Evolutionary conservation across 2,797 vertebrate species (phyloP), one percentile per base, ranked within the genome.

Genomic region (Ammospiza maritima): DNA sequence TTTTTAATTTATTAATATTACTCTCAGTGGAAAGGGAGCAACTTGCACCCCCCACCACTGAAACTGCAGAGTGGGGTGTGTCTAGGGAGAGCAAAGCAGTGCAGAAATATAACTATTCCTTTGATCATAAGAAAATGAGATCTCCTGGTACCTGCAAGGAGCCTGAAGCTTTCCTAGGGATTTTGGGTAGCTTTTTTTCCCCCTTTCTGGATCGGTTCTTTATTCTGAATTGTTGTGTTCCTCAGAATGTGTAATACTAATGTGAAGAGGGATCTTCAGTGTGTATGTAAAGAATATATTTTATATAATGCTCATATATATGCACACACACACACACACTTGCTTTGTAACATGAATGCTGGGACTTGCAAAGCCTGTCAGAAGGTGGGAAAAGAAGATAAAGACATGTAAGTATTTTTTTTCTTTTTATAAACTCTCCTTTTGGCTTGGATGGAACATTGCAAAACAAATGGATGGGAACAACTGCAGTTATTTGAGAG

Each of bases 1-100:
- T 89, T 96, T 90, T 94, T 97, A 85, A 96, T 96, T 97, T 97
- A 96, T 96, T 96, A 79, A 56, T 87, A 48, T 91, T 85, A 76
- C 93, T 85, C 22, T 78, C 83, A 70, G 96, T 79, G 96, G 92
- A 96, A 94, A 84, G 44, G 88, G 94, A 88, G 95, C 85, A 50
- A 66, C 16, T 44, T 69, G 79, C 85, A 65, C 87, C 94, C 94
- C 93, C 84, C 54, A 48, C 38, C 95, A 64, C 92, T 67, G 96
- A 95, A 94, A 72, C 91, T 66, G 34, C 95, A 34, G 86, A 85
- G 56, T 81, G 72, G 87, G 94, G 80, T 80, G 65, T 67, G 27
- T 44, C 88, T 83, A 51, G 60, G 82, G 81, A 56, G 88, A 94
- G 86, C 93, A 66, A 27, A 88, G 93, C 67, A 84, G 91, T 62